Evolutionary conservation across 2,113 vertebrate genomes (phyloP).

Genomic region (Lepus americanus): DNA sequence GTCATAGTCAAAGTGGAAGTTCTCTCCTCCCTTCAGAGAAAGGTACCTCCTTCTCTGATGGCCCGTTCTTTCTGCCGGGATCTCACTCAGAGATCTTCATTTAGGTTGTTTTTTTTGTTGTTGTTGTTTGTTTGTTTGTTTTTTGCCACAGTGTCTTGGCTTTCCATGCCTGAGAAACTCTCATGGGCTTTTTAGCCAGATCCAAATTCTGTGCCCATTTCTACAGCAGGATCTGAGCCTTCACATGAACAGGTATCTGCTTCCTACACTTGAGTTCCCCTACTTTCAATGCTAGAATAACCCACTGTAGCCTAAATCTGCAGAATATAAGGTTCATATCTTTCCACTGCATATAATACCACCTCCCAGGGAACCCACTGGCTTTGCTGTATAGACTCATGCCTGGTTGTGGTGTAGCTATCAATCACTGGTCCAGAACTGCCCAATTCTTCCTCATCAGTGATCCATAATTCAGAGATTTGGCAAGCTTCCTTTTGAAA

Average conservation of each 20-base stretch:
- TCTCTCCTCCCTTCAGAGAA: too few relatives aligned
- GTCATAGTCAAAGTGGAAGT: too few relatives aligned
- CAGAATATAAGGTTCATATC: neutral
- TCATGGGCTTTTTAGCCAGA: too few relatives aligned
- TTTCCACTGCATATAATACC: neutral
- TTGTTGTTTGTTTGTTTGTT: too few relatives aligned
- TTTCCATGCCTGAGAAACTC: too few relatives aligned
- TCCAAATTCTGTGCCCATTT: too few relatives aligned
- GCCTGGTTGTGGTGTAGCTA: neutral
- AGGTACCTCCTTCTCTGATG: too few relatives aligned
- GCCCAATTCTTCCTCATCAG: too few relatives aligned
- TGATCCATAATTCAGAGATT: neutral
- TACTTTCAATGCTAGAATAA: neutral
- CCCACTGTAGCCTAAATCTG: neutral
- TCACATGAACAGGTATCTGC: fast-evolving
- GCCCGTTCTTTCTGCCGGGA: too few relatives aligned
- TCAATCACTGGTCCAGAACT: neutral
- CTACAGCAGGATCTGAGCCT: neutral
- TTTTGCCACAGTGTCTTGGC: too few relatives aligned
- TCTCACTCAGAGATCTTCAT: too few relatives aligned
- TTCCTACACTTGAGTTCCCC: neutral
- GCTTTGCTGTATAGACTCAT: neutral
- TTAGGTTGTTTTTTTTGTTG: too few relatives aligned
- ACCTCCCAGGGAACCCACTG: neutral
- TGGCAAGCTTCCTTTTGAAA: neutral